phyloP scores from a whole-genome alignment of 2,113 vertebrate species.

The Lepisosteus oculatus region DNA sequence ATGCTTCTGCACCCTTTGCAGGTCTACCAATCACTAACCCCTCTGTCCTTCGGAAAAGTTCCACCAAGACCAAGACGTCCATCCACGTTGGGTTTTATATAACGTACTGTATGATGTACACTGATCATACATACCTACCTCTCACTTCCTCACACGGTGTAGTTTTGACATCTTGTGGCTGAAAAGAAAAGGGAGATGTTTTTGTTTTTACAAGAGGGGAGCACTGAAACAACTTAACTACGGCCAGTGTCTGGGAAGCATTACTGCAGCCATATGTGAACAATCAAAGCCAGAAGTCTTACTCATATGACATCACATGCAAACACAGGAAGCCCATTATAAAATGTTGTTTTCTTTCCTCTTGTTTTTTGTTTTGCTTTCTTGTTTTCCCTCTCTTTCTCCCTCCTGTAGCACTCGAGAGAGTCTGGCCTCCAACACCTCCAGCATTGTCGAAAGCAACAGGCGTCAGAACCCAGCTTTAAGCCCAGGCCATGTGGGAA shows the following conservation, averaged over 20 bases:
- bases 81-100: too few species aligned
- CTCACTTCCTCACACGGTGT: too few species aligned
- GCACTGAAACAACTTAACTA: slow-evolving; percentile 1
- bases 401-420: slow-evolving; percentile 82
- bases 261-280: slow-evolving; percentile 27
- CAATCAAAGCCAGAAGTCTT: slow-evolving; percentile 25
- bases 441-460: slow-evolving; percentile 95
- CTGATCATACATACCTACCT: too few species aligned
- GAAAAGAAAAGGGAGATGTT: not conserved
- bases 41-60: too few species aligned
- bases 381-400: slow-evolving; percentile 5
- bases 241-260: not conserved
- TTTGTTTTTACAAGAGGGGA: not conserved
- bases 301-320: slow-evolving; percentile 30
- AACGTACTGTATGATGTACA: too few species aligned
- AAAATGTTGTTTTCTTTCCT: slow-evolving; percentile 41
- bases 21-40: too few species aligned
- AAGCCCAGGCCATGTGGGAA: slow-evolving; percentile 87
- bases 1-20: too few species aligned
- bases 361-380: slow-evolving; percentile 14
- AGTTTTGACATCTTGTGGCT: not conserved
- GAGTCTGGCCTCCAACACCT: slow-evolving; percentile 97
- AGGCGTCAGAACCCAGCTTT: slow-evolving; percentile 89
- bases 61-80: too few species aligned
- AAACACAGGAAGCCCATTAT: slow-evolving; percentile 44